phyloP scores from a whole-genome alignment of 2,888 invertebrate species.

The Luperina testacea region DNA sequence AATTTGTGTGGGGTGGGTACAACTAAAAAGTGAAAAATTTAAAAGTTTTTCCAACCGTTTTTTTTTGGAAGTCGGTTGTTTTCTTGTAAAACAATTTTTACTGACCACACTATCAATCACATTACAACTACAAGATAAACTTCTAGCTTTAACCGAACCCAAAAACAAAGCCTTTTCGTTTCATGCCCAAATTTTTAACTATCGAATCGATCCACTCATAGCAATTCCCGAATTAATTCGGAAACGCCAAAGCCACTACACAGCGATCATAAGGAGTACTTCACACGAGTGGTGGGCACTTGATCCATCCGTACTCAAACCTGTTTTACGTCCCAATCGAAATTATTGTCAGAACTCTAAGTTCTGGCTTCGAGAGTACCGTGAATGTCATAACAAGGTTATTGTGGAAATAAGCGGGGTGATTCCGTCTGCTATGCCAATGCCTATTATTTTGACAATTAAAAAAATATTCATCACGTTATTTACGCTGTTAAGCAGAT shows the following conservation, averaged over 20 bases:
- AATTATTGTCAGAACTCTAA: constrained; percentile 56
- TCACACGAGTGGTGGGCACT: constrained; percentile 65
- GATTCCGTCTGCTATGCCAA: neutral
- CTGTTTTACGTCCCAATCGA: constrained; percentile 57
- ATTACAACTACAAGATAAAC: neutral
- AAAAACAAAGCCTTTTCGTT: constrained; percentile 37
- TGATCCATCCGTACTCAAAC: constrained; percentile 70
- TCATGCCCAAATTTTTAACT: constrained; percentile 46
- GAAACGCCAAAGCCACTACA: constrained; percentile 59
- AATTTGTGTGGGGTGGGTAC: no score
- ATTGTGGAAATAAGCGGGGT: neutral
- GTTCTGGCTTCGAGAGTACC: constrained; percentile 16
- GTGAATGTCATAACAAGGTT: constrained; percentile 22
- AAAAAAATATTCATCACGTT: neutral
- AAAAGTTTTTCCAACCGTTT: no score
- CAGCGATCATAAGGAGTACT: constrained; percentile 68
- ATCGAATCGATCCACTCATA: constrained; percentile 52
- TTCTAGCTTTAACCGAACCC: neutral
- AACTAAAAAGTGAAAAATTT: neutral
- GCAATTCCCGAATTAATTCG: constrained; percentile 56
- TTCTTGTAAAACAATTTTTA: neutral
- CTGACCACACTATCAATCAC: neutral
- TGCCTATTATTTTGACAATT: neutral
- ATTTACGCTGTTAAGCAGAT: neutral
- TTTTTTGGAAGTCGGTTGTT: no score